Evolutionary conservation across 2,113 vertebrate species (phyloP).

Genomic region (Azemiops feae): DNA sequence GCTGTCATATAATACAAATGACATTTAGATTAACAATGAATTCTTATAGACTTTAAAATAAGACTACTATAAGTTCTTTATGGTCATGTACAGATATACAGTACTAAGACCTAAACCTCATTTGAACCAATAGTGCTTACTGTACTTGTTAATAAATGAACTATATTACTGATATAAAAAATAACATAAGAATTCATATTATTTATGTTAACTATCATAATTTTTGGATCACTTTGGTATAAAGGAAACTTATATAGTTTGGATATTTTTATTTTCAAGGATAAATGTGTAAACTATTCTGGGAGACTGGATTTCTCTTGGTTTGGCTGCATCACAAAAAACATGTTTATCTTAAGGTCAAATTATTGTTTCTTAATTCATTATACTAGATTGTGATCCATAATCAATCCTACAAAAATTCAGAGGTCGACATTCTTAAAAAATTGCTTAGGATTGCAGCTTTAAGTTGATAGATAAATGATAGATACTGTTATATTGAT

Average conservation of each 20-base stretch:
- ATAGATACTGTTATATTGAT: slow-evolving; percentile 1
- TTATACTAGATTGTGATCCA: background rate
- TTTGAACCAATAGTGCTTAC: background rate
- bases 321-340: background rate
- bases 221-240: background rate
- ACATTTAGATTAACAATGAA: background rate
- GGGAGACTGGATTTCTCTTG: background rate
- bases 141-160: background rate
- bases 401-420: background rate
- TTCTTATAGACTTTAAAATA: background rate
- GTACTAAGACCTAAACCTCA: background rate
- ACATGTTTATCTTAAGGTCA: background rate
- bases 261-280: background rate
- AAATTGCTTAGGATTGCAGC: background rate
- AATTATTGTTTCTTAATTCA: slow-evolving; percentile 5
- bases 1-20: background rate
- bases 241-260: background rate
- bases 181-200: background rate
- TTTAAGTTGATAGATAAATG: slow-evolving; percentile 12
- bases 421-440: background rate
- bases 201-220: background rate
- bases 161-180: background rate
- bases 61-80: background rate
- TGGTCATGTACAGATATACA: background rate
- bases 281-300: background rate